Percentiles rank a stretch among this genome's conserved stretches.
phyloP scores from a whole-genome alignment of 37 sponge, comb jelly and placozoan genomes.

The Geodia barretti region DNA sequence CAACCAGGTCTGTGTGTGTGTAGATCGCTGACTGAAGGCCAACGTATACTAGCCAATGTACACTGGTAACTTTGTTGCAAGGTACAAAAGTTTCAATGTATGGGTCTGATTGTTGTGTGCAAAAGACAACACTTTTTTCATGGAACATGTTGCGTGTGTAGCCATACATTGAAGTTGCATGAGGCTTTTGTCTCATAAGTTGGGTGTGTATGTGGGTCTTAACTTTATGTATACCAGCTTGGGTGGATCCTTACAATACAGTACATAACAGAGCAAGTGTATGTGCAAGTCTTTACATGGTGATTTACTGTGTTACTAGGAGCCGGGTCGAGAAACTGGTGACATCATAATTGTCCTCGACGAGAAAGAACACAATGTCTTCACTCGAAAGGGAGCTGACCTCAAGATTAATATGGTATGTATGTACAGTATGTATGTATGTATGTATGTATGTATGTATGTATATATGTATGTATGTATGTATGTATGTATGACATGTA shows the following conservation, averaged over 20 bases:
- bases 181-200: neutral
- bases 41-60: neutral
- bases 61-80: no score
- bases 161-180: neutral
- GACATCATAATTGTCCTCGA: conserved; percentile 96
- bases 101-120: no score
- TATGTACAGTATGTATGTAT: neutral
- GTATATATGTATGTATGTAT: neutral
- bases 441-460: neutral
- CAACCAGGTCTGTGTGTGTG: conserved; percentile 73
- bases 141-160: neutral
- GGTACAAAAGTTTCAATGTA: no score
- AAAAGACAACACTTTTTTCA: no score
- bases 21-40: neutral
- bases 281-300: neutral
- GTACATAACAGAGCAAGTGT: no score
- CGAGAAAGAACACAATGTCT: conserved; percentile 78
- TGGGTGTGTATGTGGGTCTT: neutral
- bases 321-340: conserved; percentile 91
- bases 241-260: no score
- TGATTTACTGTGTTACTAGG: conserved; percentile 56
- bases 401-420: conserved; percentile 82
- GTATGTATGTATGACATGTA: neutral
- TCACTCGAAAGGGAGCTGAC: conserved; percentile 83
- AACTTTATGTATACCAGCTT: neutral